Evolutionary conservation across 2,888 invertebrate species (phyloP), one percentile per base, ranked within the genome.

Genomic region (Tuta absoluta): DNA sequence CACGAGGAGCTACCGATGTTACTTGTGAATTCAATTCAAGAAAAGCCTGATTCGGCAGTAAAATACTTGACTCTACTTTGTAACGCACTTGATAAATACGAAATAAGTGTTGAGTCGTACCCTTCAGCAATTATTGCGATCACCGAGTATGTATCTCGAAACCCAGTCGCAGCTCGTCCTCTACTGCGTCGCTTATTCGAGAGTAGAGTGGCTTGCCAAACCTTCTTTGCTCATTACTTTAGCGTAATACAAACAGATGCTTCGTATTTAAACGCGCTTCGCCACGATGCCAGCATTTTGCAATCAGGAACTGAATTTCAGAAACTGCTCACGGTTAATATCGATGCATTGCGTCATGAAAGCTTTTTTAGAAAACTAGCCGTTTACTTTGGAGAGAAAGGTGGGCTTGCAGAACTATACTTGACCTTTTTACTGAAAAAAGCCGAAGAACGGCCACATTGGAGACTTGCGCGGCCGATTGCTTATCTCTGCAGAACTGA

Each of bases 191-290:
- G 75, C 7, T 62, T 87, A 2, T 87, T 74, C 62, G 28, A 77
- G 0, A 67, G 70, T 0, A 75, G 73, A 41, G 67, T 83, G 10
- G 84, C 78, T 5, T 80, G 88, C 8, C 79, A 77, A 53, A 71
- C 76, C 59, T 69, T 89, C 2, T 72, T 83, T 24, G 65, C 63
- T 3, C 75, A 77, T 53, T 80, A 80, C n/a, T 81, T 85, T 60
- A 66, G 68, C 1, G 65, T 84, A 0, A 70, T 72, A 0, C 75
- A 76, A 53, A 77, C 77, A 21, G 76, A 82, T 45, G 79, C 71
- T 2, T 81, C 86, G 0, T 84, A 82, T 49, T 1, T 85, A 0
- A 89, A 89, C 66, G 84, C 76, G 0, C 66, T 89, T 12, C 81
- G 79, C 17, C 86, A 88, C 56, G 78, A 86, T 19, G 66, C 72